Evolutionary conservation across 2,888 invertebrate genomes (phyloP), one percentile per base, ranked within the genome.

Genomic region (Phasia obesa): DNA sequence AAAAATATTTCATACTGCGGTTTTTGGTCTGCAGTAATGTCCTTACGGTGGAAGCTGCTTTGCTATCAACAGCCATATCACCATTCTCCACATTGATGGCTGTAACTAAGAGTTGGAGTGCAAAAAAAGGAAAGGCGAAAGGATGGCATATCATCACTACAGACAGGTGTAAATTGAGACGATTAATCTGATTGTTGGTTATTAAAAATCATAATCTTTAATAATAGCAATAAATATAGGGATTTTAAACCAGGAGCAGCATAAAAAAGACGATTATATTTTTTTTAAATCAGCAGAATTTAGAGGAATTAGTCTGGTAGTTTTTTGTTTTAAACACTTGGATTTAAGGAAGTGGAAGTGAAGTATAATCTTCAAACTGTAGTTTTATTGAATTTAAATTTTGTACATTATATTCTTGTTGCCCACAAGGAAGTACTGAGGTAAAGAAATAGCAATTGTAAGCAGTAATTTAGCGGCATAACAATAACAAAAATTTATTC

Each of bases 101-200:
- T 65, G 27, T 70, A 15, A n/a, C n/a, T n/a, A n/a, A 31, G 11
- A 11, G 35, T 31, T 35, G 9, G 35, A 2, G 11, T n/a, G 35
- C 6, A 31, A 4, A 11, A 23, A 55, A 23, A 15, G 21, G 27
- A 44, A 67, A n/a, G 64, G 51, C 17, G 57, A 19, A 23, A 17
- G 27, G 42, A 44, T 59, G 65, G 42, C 47, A 59, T 59, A 64
- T 70, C 64, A 82, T 78, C 59, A 53, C 11, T 25, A 38, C 15
- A 59, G 65, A 27, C 83, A 75, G 75, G 79, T 83, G 79, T 79
- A 79, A 83, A 79, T 65, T 79, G 79, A 75, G 79, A 71, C 79
- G 53, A 83, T 71, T 83, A 83, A 83, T 79, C 83, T 75, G 83
- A 83, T 79, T 83, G 75, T 31, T 65, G 83, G 69, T 79, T 83